phyloP scores from a whole-genome alignment of 2,797 vertebrate species.

The Galago senegalensis region DNA sequence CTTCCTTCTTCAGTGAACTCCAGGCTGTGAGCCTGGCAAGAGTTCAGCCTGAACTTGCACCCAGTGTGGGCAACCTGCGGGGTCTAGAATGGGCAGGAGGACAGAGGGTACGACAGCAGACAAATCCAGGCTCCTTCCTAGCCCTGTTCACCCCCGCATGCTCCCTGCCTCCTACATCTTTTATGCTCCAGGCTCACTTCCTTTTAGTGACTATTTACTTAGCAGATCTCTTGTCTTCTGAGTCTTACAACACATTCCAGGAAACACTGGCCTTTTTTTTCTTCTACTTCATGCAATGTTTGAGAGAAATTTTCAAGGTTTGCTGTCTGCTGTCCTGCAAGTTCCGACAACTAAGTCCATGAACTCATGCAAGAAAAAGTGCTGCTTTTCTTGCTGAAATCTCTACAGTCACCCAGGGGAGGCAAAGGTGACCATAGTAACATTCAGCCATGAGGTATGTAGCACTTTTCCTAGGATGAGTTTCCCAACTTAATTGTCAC shows the following conservation, averaged over 20 bases:
- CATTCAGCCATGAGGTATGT: no score
- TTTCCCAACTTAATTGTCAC: no score
- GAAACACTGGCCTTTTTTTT: not conserved
- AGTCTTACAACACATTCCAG: not conserved
- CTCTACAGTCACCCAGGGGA: no score
- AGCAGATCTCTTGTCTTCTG: not conserved
- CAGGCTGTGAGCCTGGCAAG: not conserved
- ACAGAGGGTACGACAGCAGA: rapidly evolving
- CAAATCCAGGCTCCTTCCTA: not conserved
- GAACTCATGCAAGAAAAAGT: not conserved
- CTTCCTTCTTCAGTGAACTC: not conserved
- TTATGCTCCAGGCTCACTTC: not conserved
- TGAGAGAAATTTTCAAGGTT: not conserved
- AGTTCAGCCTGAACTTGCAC: not conserved
- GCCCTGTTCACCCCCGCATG: not conserved
- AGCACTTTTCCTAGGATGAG: no score
- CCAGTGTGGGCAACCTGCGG: rapidly evolving
- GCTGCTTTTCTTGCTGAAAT: no score
- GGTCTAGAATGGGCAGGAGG: not conserved
- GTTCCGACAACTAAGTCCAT: not conserved
- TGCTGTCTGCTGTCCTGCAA: not conserved
- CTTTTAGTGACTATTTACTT: not conserved
- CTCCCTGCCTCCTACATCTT: not conserved
- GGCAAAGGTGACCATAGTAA: no score
- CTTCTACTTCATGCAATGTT: not conserved